A percentile compares a stretch with the other conserved stretches of the same genome.
phyloP scores from a whole-genome alignment of 2,797 vertebrate genomes.

The Limnodromus scolopaceus region DNA sequence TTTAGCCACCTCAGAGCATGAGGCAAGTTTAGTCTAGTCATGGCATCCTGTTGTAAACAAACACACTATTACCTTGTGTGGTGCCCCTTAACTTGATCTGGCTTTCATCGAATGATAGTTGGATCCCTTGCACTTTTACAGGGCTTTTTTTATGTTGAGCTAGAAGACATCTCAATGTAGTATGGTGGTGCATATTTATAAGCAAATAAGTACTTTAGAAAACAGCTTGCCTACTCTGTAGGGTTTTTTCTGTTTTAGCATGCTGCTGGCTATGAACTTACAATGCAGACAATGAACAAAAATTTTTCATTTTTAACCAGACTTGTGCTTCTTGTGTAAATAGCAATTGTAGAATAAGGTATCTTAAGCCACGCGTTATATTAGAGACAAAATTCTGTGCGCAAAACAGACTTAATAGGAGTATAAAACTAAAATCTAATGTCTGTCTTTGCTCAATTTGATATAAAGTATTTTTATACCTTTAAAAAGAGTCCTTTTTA shows the following conservation, averaged over 20 bases:
- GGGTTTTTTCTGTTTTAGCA: background rate
- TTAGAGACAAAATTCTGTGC: background rate
- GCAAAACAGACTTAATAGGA: background rate
- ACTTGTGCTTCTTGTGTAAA: background rate
- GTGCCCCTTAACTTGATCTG: background rate
- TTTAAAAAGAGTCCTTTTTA: background rate
- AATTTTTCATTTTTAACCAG: background rate
- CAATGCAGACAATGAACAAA: background rate
- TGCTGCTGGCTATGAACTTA: background rate
- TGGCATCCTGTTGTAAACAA: conserved; percentile 40
- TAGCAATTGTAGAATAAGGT: background rate
- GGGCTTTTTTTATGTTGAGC: background rate
- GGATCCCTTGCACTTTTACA: background rate
- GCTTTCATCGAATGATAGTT: background rate
- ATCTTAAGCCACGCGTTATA: background rate
- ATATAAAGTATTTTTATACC: background rate
- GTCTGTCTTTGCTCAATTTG: background rate
- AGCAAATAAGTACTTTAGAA: background rate
- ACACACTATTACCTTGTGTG: conserved; percentile 22
- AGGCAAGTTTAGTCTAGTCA: background rate
- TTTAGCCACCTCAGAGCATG: background rate
- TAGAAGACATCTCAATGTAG: background rate
- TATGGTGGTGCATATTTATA: background rate
- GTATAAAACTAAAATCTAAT: background rate
- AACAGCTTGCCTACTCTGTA: background rate